phyloP scores from a whole-genome alignment of 2,797 vertebrate species.

The Malacoctenus gilli region DNA sequence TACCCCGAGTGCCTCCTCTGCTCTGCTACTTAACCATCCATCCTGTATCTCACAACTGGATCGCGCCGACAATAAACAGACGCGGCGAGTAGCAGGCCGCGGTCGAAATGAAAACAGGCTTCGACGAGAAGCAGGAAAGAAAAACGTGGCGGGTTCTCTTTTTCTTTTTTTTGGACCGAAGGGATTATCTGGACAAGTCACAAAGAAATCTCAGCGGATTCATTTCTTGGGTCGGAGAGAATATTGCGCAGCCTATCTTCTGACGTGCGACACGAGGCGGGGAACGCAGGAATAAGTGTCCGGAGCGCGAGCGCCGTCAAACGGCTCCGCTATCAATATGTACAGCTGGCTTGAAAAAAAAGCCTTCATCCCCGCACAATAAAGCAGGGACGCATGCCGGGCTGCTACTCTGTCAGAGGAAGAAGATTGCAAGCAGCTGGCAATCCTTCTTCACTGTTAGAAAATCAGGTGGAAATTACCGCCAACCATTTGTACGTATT shows the following conservation, averaged over 20 bases:
- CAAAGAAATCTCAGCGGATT: conserved; percentile 70
- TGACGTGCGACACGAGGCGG: conserved; percentile 65
- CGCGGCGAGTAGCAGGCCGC: neutral
- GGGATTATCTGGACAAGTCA: conserved; percentile 75
- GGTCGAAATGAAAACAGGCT: conserved; percentile 54
- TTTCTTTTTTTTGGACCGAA: conserved; percentile 58
- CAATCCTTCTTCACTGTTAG: no score
- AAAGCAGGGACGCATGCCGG: conserved; percentile 42
- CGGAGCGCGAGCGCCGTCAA: conserved; percentile 33
- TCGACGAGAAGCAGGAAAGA: conserved; percentile 25
- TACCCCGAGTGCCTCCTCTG: conserved; percentile 28
- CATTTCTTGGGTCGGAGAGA: conserved; percentile 66
- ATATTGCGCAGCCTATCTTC: conserved; percentile 73
- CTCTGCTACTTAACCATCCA: conserved; percentile 13
- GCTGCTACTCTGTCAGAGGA: conserved; percentile 43
- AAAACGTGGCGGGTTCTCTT: conserved; percentile 37
- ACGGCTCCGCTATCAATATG: conserved; percentile 69
- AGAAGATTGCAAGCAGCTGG: conserved; percentile 41
- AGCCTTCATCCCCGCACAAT: conserved; percentile 50
- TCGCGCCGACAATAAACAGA: conserved; percentile 40
- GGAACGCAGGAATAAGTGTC: conserved; percentile 53
- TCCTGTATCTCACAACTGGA: conserved; percentile 43
- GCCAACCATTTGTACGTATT: no score
- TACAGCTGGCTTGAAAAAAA: conserved; percentile 58
- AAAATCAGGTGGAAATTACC: no score